phyloP scores from a whole-genome alignment of 2,797 vertebrate species.

The Macrochelys suwanniensis region DNA sequence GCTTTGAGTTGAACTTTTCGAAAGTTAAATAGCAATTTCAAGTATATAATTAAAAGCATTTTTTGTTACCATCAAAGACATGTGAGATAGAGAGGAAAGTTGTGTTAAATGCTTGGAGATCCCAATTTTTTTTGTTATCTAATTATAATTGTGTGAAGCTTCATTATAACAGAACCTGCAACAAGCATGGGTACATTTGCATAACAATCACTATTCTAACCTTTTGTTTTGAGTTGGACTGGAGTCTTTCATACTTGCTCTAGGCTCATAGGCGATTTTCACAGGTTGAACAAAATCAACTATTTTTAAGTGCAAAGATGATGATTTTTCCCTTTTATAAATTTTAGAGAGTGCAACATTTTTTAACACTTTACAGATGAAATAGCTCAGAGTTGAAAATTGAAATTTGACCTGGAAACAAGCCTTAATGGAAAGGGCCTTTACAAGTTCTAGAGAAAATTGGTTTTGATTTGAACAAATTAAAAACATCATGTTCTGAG shows the following conservation, averaged over 20 bases:
- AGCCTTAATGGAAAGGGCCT: neutral
- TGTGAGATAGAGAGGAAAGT: rapidly evolving
- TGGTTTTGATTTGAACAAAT: neutral
- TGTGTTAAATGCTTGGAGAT: neutral
- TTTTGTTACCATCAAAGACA: neutral
- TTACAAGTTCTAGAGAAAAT: neutral
- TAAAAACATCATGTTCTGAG: neutral
- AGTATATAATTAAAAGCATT: neutral
- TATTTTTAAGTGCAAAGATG: neutral
- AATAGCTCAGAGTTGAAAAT: neutral
- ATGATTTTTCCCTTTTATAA: neutral
- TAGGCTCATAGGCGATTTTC: too few species aligned
- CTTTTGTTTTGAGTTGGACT: rapidly evolving
- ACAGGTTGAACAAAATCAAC: too few species aligned
- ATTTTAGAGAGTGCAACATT: neutral
- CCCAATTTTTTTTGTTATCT: neutral
- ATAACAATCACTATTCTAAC: rapidly evolving
- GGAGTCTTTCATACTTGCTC: neutral
- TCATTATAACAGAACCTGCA: neutral
- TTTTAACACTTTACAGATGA: neutral
- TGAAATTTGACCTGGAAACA: neutral
- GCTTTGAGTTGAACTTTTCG: too few species aligned
- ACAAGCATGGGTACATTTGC: neutral
- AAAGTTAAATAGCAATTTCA: neutral
- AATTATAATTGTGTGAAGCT: neutral